Evolutionary conservation across 2,797 vertebrate species (phyloP).

Genomic region (Pelobates cultripes): DNA sequence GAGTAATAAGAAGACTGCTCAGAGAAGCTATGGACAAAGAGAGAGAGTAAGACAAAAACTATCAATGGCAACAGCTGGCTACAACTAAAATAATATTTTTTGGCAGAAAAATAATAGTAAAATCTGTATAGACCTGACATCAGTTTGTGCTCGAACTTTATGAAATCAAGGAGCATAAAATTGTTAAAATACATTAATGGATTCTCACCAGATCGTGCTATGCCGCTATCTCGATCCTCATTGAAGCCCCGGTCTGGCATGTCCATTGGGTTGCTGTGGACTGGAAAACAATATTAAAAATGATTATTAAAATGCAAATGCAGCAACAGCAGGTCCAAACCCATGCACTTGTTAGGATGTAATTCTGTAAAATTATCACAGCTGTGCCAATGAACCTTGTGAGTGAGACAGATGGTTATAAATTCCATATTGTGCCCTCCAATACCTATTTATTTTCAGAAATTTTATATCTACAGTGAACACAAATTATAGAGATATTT

Average conservation of each 20-base stretch:
- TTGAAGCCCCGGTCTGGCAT: conserved; percentile 91
- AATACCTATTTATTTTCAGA: neutral
- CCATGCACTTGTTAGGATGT: neutral
- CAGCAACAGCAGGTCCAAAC: neutral
- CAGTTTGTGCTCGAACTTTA: neutral
- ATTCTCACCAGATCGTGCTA: conserved; percentile 92
- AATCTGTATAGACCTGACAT: neutral
- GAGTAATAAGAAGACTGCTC: conserved; percentile 95
- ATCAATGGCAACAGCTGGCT: neutral
- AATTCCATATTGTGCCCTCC: too few relatives aligned
- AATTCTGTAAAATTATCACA: neutral
- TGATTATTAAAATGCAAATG: neutral
- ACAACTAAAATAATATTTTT: too few relatives aligned
- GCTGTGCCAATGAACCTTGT: neutral
- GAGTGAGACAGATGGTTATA: neutral
- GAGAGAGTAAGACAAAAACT: neutral
- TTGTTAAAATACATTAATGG: conserved; percentile 25
- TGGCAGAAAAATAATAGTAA: too few relatives aligned
- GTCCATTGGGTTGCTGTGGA: conserved; percentile 98
- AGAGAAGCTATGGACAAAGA: conserved; percentile 83
- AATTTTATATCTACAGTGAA: neutral
- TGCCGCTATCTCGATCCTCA: conserved; percentile 95
- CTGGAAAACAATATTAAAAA: conserved; percentile 71
- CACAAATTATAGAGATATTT: conserved; percentile 9
- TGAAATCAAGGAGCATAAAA: neutral